Base-by-base conservation (phyloP, 2,113 vertebrate species). In the Scomber scombrus region DNA sequence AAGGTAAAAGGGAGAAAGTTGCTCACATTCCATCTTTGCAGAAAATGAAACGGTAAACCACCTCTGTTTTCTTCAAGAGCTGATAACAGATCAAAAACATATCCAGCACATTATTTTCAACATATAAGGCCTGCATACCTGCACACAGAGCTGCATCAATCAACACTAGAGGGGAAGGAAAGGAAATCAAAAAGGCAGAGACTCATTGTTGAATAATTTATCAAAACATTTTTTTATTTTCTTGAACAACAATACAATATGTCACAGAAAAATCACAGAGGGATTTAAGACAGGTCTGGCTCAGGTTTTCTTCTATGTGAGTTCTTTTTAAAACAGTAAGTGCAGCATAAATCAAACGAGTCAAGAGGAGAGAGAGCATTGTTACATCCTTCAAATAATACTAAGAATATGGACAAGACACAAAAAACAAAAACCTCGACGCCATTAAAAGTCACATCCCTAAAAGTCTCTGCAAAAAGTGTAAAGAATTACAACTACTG, bases 241-340 rank as follows among this genome's bases (percentile, higher is more conserved):
- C 83, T 91, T 84, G 66, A 92, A 91, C 85, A 94, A 89, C 92
- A 90, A 92, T 92, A 94, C 94, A 93, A 90, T 95, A 95, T 95
- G 88, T 94, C 95, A 95, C 95, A 92, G 92, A 94, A 93, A 91
- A 91, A 94, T 93, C 94, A 95, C 94, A 95, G 87, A 93, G 91
- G 92, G 89, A 84, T 94, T 95, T 94, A 95, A 96, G 94, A 95
- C 94, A 94, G 92, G 93, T 95, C 91, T 93, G 94, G 94, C 95
- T 95, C 94, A 94, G 94, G 88, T 93, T 85, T 85, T 92, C 91
- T 93, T 91, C 88, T 89, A 93, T 84, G 84, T 80, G 75, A 91
- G 71, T 85, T 92, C 69, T 91, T 88, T 88, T 85, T 70, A 40
- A 90, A 95, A 94, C 89, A 92, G 88, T 93, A 88, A 94, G 90